Evolutionary conservation across 2,797 vertebrate genomes (phyloP), one percentile per base, ranked within the genome.

Genomic region (Coranthus polyacanthus): DNA sequence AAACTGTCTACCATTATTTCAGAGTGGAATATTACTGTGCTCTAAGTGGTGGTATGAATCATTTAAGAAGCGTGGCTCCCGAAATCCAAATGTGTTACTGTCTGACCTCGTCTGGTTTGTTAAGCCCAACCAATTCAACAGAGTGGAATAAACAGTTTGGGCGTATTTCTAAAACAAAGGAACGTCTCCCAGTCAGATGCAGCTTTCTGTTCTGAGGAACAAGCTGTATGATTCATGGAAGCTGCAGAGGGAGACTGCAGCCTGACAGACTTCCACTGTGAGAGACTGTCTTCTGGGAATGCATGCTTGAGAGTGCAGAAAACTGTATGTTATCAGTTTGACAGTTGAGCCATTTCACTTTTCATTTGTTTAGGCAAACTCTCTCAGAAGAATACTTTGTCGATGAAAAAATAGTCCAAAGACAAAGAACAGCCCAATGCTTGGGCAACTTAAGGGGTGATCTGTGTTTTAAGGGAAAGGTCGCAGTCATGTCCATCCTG

Each of bases 241-340:
- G 75, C 78, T 59, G 59, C 46, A 53, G 41, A 63, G 52, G 20
- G 16, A 51, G 62, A 61, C 57, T 55, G 43, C 75, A 66, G 63
- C 56, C 52, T 86, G 81, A 85, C 71, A 83, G 68, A 70, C 78
- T 80, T 87, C 81, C 61, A 77, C 80, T 65, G 76, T 78, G 72
- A 78, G 72, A 77, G 68, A 72, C 57, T 10, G 66, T 86, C 79
- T 78, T 77, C 62, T 73, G 81, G 88, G 83, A 88, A 83, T 69
- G 79, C 63, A 62, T 50, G 85, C 84, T 84, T 71, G 61, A 88
- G 68, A 84, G 82, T 78, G 80, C 79, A 84, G 83, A 90, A 89
- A 90, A 90, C 78, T 85, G 84, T 77, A 75, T 85, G 77, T 90
- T 92, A 91, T 92, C 86, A 88, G 75, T 85, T 83, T 91, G 89